Evolutionary conservation across 2,113 vertebrate species (phyloP).

Genomic region (Thymallus thymallus): DNA sequence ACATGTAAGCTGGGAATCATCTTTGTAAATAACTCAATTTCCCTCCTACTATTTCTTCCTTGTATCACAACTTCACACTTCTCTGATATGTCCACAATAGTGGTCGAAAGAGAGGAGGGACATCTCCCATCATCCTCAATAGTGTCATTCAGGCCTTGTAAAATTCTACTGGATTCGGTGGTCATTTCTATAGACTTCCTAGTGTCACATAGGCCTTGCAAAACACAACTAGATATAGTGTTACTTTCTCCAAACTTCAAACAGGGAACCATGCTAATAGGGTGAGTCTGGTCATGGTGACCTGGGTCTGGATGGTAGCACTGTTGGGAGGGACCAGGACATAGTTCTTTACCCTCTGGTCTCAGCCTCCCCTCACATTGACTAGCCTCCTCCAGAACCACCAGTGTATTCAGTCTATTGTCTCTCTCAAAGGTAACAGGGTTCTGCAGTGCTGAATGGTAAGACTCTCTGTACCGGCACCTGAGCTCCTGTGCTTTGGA

Average conservation of each 20-base stretch:
- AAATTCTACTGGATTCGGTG: background rate
- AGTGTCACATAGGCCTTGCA: too few species aligned
- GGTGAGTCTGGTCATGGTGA: background rate
- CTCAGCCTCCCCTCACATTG: too few species aligned
- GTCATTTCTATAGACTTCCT: too few species aligned
- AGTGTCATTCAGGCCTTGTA: constrained; percentile 17
- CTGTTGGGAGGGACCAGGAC: background rate
- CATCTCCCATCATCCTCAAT: constrained; percentile 38
- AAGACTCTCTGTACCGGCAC: constrained; percentile 77
- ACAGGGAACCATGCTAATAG: constrained; percentile 24
- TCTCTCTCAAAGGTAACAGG: constrained; percentile 54
- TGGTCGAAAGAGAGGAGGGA: constrained; percentile 66
- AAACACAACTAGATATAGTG: constrained; percentile 6
- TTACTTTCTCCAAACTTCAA: constrained; percentile 57
- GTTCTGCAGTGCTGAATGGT: constrained; percentile 73
- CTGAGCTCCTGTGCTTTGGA: constrained; percentile 54
- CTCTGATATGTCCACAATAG: constrained; percentile 69
- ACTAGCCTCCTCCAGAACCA: constrained; percentile 68
- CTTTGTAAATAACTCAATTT: constrained; percentile 51
- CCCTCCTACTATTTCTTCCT: constrained; percentile 53
- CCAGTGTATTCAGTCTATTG: constrained; percentile 44
- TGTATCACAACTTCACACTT: constrained; percentile 80
- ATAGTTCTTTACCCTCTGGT: constrained; percentile 20
- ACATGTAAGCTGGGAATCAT: constrained; percentile 68
- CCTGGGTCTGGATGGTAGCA: background rate